Conservation (phyloP, 2,888 invertebrate species). For the Clusia tigrina region DNA sequence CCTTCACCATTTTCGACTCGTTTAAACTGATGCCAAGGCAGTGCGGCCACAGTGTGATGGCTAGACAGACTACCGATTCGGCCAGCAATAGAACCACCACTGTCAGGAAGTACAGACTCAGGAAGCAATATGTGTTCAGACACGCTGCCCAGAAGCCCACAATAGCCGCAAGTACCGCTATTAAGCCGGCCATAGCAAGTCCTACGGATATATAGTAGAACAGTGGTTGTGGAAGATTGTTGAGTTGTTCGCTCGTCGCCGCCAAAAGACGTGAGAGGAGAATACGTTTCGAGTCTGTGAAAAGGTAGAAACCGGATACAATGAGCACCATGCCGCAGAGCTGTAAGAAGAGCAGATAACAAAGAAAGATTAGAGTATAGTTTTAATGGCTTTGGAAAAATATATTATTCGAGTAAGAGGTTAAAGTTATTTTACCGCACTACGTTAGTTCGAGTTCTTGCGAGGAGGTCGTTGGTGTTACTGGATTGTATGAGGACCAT, state of each 20-base stretch:
- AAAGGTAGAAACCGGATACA: conserved; percentile 75
- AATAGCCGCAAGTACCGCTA: conserved; percentile 74
- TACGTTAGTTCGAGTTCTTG: too few relatives aligned
- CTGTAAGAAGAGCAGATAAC: conserved; percentile 64
- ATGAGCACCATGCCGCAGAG: conserved; percentile 77
- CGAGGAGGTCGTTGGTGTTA: too few relatives aligned
- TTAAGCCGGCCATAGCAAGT: conserved; percentile 73
- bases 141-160: conserved; percentile 85
- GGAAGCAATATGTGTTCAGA: conserved; percentile 75
- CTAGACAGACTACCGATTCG: conserved; percentile 75
- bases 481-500: too few relatives aligned
- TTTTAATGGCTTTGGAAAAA: background rate
- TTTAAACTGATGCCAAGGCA: conserved; percentile 77
- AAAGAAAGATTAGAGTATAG: background rate
- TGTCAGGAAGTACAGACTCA: conserved; percentile 77
- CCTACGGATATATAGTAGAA: conserved; percentile 80
- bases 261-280: conserved; percentile 77
- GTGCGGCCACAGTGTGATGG: conserved; percentile 80
- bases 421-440: too few relatives aligned
- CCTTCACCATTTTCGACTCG: conserved; percentile 73
- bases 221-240: conserved; percentile 74
- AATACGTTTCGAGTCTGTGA: conserved; percentile 76
- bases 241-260: conserved; percentile 66
- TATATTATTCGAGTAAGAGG: background rate
- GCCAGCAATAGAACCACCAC: conserved; percentile 73